Evolutionary conservation across 2,797 vertebrate genomes (phyloP).

Genomic region (Phaenicophaeus curvirostris): DNA sequence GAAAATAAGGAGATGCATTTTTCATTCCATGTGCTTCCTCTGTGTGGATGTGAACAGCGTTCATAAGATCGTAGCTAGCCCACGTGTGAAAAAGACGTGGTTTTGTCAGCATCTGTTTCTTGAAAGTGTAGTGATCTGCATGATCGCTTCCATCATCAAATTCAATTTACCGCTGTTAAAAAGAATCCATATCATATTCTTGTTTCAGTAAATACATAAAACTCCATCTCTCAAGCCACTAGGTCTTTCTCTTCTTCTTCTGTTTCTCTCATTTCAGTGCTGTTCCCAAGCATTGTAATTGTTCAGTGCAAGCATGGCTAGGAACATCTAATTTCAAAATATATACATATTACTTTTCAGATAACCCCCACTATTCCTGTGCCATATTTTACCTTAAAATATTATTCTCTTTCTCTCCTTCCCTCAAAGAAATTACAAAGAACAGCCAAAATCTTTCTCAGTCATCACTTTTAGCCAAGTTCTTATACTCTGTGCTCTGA

Average conservation of each 20-base stretch:
- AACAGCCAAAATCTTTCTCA: background rate
- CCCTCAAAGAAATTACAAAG: background rate
- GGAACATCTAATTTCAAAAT: background rate
- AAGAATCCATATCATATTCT: background rate
- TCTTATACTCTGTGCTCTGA: background rate
- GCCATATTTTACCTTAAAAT: background rate
- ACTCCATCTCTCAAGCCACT: background rate
- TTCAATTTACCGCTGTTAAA: background rate
- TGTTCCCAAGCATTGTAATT: background rate
- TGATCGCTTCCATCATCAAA: background rate
- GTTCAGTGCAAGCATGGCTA: background rate
- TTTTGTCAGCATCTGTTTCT: constrained; percentile 16
- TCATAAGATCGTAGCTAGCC: background rate
- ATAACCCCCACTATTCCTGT: background rate
- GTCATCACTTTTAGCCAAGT: background rate
- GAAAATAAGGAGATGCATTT: background rate
- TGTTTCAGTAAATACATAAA: background rate
- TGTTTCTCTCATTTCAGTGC: background rate
- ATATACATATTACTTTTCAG: background rate
- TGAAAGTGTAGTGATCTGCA: background rate
- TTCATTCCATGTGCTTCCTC: background rate
- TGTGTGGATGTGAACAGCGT: background rate
- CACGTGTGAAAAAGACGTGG: background rate
- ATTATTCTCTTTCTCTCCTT: background rate
- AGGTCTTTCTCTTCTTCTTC: background rate